phyloP scores from a whole-genome alignment of 2,113 vertebrate genomes.

The Chaetops frenatus region DNA sequence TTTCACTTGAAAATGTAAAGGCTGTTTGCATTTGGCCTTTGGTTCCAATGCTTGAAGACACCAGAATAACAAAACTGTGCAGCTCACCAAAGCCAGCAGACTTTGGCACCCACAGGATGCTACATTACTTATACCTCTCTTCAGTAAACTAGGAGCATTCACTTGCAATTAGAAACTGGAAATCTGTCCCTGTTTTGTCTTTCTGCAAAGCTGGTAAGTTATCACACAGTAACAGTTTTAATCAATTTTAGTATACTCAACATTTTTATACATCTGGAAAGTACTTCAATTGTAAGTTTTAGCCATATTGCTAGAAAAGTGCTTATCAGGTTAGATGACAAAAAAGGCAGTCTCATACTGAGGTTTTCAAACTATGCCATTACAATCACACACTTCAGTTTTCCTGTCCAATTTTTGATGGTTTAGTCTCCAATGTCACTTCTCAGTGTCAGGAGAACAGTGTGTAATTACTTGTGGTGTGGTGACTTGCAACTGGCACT shows the following conservation, averaged over 20 bases:
- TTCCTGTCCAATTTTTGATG: neutral
- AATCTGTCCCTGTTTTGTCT: conserved; percentile 29
- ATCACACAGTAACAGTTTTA: neutral
- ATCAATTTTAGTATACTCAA: conserved; percentile 5
- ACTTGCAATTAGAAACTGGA: conserved; percentile 39
- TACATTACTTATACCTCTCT: conserved; percentile 35
- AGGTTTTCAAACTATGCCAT: conserved; percentile 11
- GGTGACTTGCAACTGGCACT: neutral
- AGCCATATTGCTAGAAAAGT: conserved; percentile 59
- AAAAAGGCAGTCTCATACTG: conserved; percentile 28
- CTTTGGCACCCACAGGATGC: conserved; percentile 68
- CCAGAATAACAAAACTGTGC: conserved; percentile 64
- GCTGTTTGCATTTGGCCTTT: conserved; percentile 77
- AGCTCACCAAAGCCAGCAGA: conserved; percentile 67
- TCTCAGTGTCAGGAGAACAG: neutral
- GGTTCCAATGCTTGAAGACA: conserved; percentile 77
- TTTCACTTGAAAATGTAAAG: conserved; percentile 73
- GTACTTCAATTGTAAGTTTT: conserved; percentile 15
- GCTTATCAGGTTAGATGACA: conserved; percentile 54
- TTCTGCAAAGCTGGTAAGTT: conserved; percentile 37
- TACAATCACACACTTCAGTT: neutral
- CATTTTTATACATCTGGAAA: neutral
- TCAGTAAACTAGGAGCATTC: conserved; percentile 57
- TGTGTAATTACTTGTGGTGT: neutral
- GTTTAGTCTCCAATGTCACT: neutral